Evolutionary conservation across 2,888 invertebrate species (phyloP), one percentile per base, ranked within the genome.

Genomic region (Rhamphomyia laevipes): DNA sequence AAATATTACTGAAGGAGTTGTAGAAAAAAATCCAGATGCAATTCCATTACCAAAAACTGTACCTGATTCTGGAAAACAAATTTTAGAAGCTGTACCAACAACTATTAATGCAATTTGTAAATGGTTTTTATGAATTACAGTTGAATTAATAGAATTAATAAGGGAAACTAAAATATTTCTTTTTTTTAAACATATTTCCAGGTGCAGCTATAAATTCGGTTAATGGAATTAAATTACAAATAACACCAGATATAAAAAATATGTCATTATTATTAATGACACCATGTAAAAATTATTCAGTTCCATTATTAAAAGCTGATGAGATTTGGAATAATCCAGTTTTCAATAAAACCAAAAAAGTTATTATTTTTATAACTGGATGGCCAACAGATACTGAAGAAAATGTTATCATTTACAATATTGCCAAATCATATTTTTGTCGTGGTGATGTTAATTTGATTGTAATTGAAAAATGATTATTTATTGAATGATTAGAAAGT

Each of bases 381-480:
- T 70, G 70, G 70, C 61, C 60, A 3, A 67, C 67, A 5, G 63
- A 59, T 12, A 57, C 68, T 10, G 64, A 64, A 51, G 63, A 63
- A 3, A 60, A n/a, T n/a, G 30, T n/a, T 3, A 51, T 58, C 15
- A 63, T 68, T 41, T 59, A 62, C 16, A 55, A 50, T 1, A 49
- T 69, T 15, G 61, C 61, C 10, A 55, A 63, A 48, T 69, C 68
- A 23, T 70, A 65, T 48, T 59, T 56, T 18, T 66, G 66, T 44
- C 64, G 70, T 18, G 66, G 63, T 5, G 64, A 62, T 55, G 58
- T 59, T 1, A 70, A 70, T 53, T 68, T 70, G 58, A 62, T n/a
- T n/a, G n/a, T n/a, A n/a, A n/a, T n/a, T n/a, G n/a, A n/a, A n/a
- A n/a, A n/a, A n/a, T n/a, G 11, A 6, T 6, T 11, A 30, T 9